A percentile compares a stretch with the other conserved stretches of the same genome.
phyloP scores from a whole-genome alignment of 2,888 invertebrate genomes.

The Drosophila cognata region DNA sequence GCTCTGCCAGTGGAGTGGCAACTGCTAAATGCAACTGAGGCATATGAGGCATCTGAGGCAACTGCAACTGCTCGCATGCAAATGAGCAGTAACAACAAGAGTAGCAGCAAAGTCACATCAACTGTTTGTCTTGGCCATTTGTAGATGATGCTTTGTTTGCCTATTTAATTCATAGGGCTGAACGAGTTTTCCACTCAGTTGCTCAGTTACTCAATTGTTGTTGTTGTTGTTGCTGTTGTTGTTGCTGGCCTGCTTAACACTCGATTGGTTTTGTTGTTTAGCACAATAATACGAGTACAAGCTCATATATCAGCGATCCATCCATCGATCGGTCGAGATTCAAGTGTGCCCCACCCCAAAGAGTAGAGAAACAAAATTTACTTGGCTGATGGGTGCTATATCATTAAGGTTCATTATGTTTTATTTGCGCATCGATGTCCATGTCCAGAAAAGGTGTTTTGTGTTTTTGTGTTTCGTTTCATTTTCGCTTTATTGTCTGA shows the following conservation, averaged over 20 bases:
- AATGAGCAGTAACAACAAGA: slow-evolving; percentile 79
- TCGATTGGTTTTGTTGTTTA: slow-evolving; percentile 78
- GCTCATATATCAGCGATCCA: slow-evolving; percentile 59
- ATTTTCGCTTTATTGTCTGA: slow-evolving; percentile 72
- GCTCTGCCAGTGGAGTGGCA: slow-evolving; percentile 47
- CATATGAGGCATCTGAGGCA: slow-evolving; percentile 14
- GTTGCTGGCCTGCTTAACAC: slow-evolving; percentile 72
- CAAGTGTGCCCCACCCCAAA: slow-evolving; percentile 50
- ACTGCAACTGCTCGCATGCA: slow-evolving; percentile 65
- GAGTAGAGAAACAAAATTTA: background rate
- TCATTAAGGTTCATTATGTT: slow-evolving; percentile 77
- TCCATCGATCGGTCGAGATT: slow-evolving; percentile 36
- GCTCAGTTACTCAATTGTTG: slow-evolving; percentile 8
- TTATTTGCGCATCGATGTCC: slow-evolving; percentile 67
- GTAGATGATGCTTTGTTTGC: slow-evolving; percentile 57
- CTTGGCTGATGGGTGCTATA: slow-evolving; percentile 54
- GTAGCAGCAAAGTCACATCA: slow-evolving; percentile 47
- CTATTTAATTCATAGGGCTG: slow-evolving; percentile 63
- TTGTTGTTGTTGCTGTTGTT: slow-evolving; percentile 30
- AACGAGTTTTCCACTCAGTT: slow-evolving; percentile 54
- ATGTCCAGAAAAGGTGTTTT: slow-evolving; percentile 73
- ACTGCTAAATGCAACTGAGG: slow-evolving; percentile 53
- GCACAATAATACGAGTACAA: slow-evolving; percentile 61
- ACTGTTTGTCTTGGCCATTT: slow-evolving; percentile 71
- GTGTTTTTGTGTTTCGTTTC: slow-evolving; percentile 61